A percentile compares a stretch with the other conserved stretches of the same genome.
phyloP scores from a whole-genome alignment of 2,888 invertebrate genomes.

The Cantharis rustica region DNA sequence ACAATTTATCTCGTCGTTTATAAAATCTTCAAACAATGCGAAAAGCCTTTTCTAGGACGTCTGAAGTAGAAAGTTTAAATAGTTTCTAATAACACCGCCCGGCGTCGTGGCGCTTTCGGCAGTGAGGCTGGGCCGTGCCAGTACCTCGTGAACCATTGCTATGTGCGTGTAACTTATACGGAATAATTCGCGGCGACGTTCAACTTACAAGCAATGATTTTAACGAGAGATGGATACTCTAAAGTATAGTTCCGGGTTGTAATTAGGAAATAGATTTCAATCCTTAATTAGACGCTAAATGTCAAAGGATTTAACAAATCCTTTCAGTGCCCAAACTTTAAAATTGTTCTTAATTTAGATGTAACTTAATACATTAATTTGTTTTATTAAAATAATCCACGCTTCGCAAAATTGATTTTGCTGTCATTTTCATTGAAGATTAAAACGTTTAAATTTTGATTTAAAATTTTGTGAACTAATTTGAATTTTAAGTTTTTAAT shows the following conservation, averaged over 20 bases:
- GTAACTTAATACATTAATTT: background rate
- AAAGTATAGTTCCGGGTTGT: background rate
- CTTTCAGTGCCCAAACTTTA: background rate
- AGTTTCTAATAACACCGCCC: constrained; percentile 42
- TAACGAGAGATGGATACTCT: background rate
- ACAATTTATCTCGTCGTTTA: constrained; percentile 4
- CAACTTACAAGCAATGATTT: background rate
- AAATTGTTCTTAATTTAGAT: background rate
- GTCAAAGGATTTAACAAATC: background rate
- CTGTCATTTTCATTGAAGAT: background rate
- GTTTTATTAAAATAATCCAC: background rate
- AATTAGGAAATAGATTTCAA: background rate
- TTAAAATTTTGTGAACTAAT: background rate
- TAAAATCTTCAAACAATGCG: constrained; percentile 20
- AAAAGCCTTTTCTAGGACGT: constrained; percentile 30
- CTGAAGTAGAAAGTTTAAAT: constrained; percentile 36
- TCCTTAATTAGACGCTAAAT: background rate
- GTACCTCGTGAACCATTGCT: constrained; percentile 46
- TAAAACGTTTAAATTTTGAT: background rate
- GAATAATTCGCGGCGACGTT: background rate
- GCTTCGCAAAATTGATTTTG: background rate
- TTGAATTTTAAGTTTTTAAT: background rate
- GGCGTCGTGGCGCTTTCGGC: constrained; percentile 44
- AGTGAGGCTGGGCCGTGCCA: constrained; percentile 48
- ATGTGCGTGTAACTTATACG: constrained; percentile 35